A percentile compares a stretch with the other conserved stretches of the same genome.
Conservation (phyloP, 2,797 vertebrate genomes). For the Orestias chungarensis region DNA sequence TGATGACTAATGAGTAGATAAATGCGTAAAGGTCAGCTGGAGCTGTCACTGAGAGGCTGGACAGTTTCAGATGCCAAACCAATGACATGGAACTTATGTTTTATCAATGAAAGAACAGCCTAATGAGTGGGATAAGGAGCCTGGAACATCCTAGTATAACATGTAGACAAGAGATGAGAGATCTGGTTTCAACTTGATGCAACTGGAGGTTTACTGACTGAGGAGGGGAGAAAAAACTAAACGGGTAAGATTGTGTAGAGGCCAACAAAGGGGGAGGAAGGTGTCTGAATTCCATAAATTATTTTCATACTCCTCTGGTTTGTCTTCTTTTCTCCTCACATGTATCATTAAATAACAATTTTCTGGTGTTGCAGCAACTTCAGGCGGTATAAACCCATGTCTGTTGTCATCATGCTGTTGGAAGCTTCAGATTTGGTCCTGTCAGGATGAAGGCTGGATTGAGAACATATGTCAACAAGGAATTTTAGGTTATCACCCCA, state of each 20-base stretch:
- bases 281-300: conserved; percentile 47
- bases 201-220: conserved; percentile 68
- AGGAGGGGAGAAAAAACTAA: conserved; percentile 38
- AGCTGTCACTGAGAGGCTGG: not conserved
- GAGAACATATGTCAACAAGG: no score
- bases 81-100: conserved; percentile 48
- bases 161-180: conserved; percentile 64
- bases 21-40: conserved; percentile 55
- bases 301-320: conserved; percentile 35
- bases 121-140: conserved; percentile 70
- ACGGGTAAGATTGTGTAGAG: conserved; percentile 10
- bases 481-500: no score
- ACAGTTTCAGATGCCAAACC: conserved; percentile 2
- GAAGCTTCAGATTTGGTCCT: no score
- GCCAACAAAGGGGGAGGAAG: conserved; percentile 25
- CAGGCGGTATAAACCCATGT: no score
- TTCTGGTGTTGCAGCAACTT: no score
- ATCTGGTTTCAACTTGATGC: conserved; percentile 67
- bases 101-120: conserved; percentile 45
- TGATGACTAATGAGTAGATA: conserved; percentile 68
- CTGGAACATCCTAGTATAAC: conserved; percentile 68
- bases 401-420: no score
- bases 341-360: not conserved
- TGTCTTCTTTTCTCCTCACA: conserved; percentile 9
- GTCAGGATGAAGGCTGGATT: no score